Conservation (phyloP, 2,797 vertebrate species). For the Neosalanx taihuensis region DNA sequence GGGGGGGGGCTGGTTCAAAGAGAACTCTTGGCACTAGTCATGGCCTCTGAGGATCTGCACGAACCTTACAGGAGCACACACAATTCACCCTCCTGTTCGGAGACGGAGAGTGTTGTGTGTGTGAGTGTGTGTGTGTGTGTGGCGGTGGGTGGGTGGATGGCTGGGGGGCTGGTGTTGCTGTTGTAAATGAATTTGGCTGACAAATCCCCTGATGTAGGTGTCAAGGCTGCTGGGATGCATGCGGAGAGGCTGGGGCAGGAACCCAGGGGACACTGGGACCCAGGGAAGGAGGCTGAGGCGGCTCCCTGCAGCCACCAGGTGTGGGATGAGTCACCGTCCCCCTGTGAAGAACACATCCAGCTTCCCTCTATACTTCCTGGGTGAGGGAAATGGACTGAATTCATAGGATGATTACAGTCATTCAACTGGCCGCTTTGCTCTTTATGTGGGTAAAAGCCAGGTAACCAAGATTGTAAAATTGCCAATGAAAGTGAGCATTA, state of each 20-base stretch:
- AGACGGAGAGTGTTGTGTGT: not conserved
- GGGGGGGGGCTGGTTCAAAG: not conserved
- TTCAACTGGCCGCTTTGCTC: not conserved
- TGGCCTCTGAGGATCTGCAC: no score
- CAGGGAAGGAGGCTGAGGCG: not conserved
- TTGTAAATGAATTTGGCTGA: no score
- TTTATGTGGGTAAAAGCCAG: not conserved
- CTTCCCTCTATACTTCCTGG: not conserved
- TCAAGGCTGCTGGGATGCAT: no score
- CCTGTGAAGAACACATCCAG: not conserved
- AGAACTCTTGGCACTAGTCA: not conserved
- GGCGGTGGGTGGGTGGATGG: no score
- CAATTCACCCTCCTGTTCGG: no score
- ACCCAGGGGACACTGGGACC: not conserved
- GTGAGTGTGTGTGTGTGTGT: no score
- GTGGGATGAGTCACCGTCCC: not conserved
- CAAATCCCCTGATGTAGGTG: no score
- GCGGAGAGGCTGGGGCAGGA: not conserved
- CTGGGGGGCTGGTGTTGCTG: no score
- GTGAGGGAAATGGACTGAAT: not conserved
- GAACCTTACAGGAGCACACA: no score
- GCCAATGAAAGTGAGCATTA: not conserved
- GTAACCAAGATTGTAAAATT: not conserved
- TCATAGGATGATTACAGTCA: conserved; percentile 1
- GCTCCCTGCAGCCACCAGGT: not conserved